Evolutionary conservation across 1,140 invertebrate genomes (phyloP), one percentile per base, ranked within the genome.

Genomic region (Theocolax elegans): DNA sequence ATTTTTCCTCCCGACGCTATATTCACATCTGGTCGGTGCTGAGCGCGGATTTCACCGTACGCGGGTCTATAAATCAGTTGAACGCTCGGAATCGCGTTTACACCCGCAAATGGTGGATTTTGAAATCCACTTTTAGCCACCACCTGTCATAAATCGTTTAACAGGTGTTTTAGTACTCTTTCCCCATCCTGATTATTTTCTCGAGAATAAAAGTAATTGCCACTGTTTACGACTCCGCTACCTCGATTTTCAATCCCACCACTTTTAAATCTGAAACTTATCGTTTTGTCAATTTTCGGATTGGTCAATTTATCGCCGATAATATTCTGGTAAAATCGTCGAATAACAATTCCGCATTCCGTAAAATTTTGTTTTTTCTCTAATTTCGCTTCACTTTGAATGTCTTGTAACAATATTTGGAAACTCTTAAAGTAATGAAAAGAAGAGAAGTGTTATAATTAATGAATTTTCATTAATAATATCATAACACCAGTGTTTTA

Each of bases 141-240:
- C n/a, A n/a, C 40, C 40, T 42, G 35, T 59, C 56, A 59, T 59
- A 59, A 59, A 59, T 59, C 35, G 21, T 59, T 23, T 31, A 59
- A 59, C 56, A 59, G 56, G 56, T 59, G 56, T 59, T 40, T 42
- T 9, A 15, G 53, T 6, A 27, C 10, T 35, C 31, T 35, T 35
- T 35, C 31, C 4, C 31, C 10, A 35, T 35, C 42, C 29, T 56
- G 25, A 56, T 56, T 56, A 56, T 56, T 59, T 59, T 42, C 21
- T 59, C 17, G 56, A 15, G 3, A 21, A 3, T 46, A 13, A 31
- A 48, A 46, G 3, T 48, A 17, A 40, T 23, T 38, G 56, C 10
- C 17, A 6, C n/a, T n/a, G n/a, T n/a, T n/a, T n/a, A n/a, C 53
- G 27, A 31, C 27, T 3, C 31, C 6, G 31, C 27, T 29, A 13